Conservation (phyloP, 2,113 vertebrate species). For the Penelope pileata region DNA sequence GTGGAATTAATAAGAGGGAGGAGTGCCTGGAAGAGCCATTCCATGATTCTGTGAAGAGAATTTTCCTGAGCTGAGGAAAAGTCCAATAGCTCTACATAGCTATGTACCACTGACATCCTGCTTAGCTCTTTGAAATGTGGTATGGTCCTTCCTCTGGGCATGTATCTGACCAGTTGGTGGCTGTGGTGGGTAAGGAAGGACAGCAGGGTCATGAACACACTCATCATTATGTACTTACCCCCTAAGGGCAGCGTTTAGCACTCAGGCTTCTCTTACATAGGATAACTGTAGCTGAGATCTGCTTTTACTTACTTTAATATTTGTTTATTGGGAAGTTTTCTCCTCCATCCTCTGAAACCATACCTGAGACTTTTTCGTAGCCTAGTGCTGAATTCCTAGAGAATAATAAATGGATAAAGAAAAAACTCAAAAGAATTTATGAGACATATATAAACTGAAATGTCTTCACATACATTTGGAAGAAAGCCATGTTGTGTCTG, state of each 20-base stretch:
- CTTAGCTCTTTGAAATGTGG: not conserved
- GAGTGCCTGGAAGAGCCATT: not conserved
- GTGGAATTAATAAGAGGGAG: not conserved
- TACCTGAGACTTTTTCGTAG: not conserved
- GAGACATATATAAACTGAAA: not conserved
- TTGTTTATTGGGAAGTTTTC: not conserved
- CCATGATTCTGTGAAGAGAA: no score
- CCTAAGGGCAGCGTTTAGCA: not conserved
- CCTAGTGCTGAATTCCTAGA: not conserved
- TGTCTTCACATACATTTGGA: not conserved
- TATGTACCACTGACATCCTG: not conserved
- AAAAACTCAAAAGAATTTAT: not conserved
- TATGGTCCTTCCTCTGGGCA: accelerated
- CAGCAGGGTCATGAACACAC: not conserved
- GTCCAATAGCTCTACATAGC: not conserved
- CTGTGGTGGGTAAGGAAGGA: not conserved
- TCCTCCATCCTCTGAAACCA: not conserved
- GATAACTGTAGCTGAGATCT: not conserved
- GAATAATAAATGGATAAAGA: not conserved
- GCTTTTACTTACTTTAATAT: not conserved
- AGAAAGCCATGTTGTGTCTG: not conserved
- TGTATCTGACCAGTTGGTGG: not conserved
- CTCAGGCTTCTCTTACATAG: not conserved
- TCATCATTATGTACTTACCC: not conserved
- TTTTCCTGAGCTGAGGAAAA: not conserved